Conservation (phyloP, 2,888 invertebrate genomes). For the Xestia rhomboidea region DNA sequence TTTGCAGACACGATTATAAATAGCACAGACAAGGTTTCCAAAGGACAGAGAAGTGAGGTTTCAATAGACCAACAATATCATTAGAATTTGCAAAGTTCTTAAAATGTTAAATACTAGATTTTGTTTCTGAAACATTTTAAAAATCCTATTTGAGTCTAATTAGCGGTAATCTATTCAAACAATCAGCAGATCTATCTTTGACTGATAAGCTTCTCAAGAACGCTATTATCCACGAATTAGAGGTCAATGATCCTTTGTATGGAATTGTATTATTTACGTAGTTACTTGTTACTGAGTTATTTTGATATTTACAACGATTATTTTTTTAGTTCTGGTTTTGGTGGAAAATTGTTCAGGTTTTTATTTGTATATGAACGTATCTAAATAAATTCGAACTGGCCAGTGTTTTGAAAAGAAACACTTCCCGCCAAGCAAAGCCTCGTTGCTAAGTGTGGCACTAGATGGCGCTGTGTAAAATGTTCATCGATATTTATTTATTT, state of each 20-base stretch:
- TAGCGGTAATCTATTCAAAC: conserved; percentile 56
- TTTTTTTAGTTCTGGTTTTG: neutral
- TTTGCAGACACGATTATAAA: neutral
- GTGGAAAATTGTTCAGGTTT: neutral
- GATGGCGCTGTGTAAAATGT: too few relatives aligned
- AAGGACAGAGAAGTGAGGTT: neutral
- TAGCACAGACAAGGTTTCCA: neutral
- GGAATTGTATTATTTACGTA: conserved; percentile 20
- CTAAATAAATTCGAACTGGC: neutral
- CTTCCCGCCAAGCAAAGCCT: too few relatives aligned
- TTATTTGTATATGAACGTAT: neutral
- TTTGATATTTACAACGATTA: neutral
- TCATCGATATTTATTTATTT: too few relatives aligned
- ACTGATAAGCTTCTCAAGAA: conserved; percentile 58
- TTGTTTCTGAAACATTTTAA: conserved; percentile 17
- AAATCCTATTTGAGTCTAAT: conserved; percentile 47
- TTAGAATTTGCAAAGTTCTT: conserved; percentile 74
- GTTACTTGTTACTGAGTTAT: conserved; percentile 1
- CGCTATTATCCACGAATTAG: conserved; percentile 34
- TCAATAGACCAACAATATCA: neutral
- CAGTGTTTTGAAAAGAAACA: neutral
- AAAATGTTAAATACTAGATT: conserved; percentile 9
- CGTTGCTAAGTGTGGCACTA: too few relatives aligned
- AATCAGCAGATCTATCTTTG: conserved; percentile 61
- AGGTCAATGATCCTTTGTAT: conserved; percentile 42